Base-by-base conservation (phyloP, 1,140 invertebrate species). In the Conopomorpha cramerella region DNA sequence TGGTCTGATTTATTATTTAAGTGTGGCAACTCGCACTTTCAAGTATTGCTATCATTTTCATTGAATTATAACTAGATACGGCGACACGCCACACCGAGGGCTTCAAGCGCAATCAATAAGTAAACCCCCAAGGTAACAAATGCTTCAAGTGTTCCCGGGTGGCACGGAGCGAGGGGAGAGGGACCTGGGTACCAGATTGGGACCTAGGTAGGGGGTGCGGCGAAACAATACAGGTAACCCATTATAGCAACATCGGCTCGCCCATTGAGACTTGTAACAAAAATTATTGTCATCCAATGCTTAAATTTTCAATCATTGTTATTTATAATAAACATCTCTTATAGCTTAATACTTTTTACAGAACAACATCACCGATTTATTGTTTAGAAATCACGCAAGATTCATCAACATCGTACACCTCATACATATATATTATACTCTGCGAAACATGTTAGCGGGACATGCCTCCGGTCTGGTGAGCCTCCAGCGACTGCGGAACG, bases 241-340 rank as follows among this genome's bases (percentile, higher is more conserved):
- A n/a, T n/a, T n/a, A n/a, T n/a, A n/a, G n/a, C n/a, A n/a, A n/a
- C n/a, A n/a, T n/a, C n/a, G n/a, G n/a, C n/a, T n/a, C n/a, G n/a
- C n/a, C 41, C 44, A 40, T 34, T 44, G 46, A 49, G 42, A 49
- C 55, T 36, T 39, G 57, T 70, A 71, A 70, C 65, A 64, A 64
- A 63, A 74, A 70, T 74, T 74, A 74, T 74, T 74, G 70, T 74
- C 70, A 67, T 74, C 64, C 65, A 64, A 74, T 74, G 64, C 65
- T 74, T 70, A 67, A 55, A 48, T 51, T 63, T 61, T 45, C 70
- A 64, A 63, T 60, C 48, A 51, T 63, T 60, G 62, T 51, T 51
- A 55, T 43, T 37, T 59, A 54, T 51, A 40, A 43, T 51, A 55
- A 49, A 43, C 49, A 49, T 49, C 49, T 41, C 51, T 46, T 47